Evolutionary conservation across 2,113 vertebrate genomes (phyloP), one percentile per base, ranked within the genome.

Genomic region (Neolamprologus brichardi): DNA sequence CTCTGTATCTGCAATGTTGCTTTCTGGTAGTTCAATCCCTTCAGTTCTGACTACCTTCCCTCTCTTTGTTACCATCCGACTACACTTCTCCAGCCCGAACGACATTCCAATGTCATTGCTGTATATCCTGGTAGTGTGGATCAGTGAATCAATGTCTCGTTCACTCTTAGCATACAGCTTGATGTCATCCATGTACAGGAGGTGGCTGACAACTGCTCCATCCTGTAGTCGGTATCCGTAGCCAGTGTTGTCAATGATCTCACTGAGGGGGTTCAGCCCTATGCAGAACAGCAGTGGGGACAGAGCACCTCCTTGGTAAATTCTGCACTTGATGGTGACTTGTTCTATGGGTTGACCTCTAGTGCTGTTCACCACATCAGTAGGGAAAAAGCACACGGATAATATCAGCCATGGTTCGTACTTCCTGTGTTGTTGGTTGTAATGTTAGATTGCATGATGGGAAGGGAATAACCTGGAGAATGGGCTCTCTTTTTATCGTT

Each of bases 351-450:
- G 11, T 13, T 25, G 25, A 25, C 25, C 25, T 54, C 52, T 7
- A 23, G 52, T 23, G 52, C 6, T 54, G 11, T 54, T 1, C 52
- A 13, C 20, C 20, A 13, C 52, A 54, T 54, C 20, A 54, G 11
- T 4, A 3, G 52, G n/a, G 52, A 0, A 54, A 54, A 54, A 54
- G 6, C 20, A 54, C 11, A 13, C 1, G 0, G 52, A 23, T 54
- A 54, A 54, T 7, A 54, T 7, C 11, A 54, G 0, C 52, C 52
- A 23, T 1, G 11, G 20, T 54, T 13, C 0, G 11, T 54, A 7
- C 0, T 54, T 13, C 0, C 20, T 54, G 0, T 54, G 52, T 54
- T 54, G 52, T 54, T 0, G 0, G 52, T 54, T 54, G 11, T 54
- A 13, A 54, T 54, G 52, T 54, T 54, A 54, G 52, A 23, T 23